Conservation (phyloP, 2,797 vertebrate genomes). For the Lepus townsendii region DNA sequence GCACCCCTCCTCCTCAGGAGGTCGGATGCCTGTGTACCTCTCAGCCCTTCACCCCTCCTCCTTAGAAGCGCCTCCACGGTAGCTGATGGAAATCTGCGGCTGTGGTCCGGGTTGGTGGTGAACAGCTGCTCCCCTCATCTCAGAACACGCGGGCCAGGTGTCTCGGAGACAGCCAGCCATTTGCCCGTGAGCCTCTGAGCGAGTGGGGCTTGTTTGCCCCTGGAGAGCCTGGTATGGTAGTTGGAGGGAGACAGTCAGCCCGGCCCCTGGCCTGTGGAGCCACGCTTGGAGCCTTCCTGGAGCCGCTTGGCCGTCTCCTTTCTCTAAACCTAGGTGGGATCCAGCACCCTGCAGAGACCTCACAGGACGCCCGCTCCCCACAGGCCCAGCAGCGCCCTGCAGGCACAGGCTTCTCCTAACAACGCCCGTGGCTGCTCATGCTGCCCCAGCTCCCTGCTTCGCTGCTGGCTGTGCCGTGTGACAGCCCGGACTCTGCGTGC, state of each 20-base stretch:
- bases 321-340: neutral
- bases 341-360: neutral
- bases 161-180: neutral
- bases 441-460: neutral
- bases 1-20: neutral
- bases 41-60: too few relatives aligned
- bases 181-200: neutral
- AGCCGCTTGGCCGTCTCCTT: neutral
- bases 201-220: neutral
- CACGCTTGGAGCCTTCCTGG: neutral
- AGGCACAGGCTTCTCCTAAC: neutral
- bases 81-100: neutral
- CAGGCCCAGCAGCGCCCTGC: neutral
- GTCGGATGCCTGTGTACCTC: too few relatives aligned
- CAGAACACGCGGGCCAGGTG: neutral
- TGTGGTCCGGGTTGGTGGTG: neutral
- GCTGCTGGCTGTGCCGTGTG: too few relatives aligned
- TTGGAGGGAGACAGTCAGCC: neutral
- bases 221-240: neutral
- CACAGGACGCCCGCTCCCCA: neutral
- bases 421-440: rapidly evolving
- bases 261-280: neutral
- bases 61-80: neutral
- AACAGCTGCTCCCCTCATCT: neutral
- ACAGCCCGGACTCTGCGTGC: neutral